Percentiles rank a stretch among this genome's conserved stretches.
Evolutionary conservation across 92 coral and sea anemone genomes (phyloP).

Genomic region (Zoanthus sansibaricus): DNA sequence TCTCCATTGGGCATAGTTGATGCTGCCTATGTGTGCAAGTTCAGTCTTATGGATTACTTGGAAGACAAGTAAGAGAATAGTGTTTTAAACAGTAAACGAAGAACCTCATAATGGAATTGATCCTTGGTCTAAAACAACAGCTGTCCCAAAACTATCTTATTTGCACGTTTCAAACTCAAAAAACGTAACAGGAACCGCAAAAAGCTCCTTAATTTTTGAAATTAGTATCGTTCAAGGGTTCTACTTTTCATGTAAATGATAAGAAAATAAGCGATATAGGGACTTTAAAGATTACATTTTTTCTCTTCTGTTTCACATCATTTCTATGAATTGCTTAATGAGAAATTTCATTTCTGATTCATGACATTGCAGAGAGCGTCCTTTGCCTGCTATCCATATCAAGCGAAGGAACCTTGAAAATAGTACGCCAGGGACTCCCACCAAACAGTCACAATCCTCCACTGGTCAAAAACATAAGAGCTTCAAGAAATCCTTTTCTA

Average conservation of each 20-base stretch:
- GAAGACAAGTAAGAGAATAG: conserved; percentile 93
- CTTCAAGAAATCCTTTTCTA: conserved; percentile 86
- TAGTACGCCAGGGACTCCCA: conserved; percentile 62
- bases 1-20: too few relatives aligned
- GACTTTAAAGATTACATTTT: too few relatives aligned
- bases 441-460: conserved; percentile 74
- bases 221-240: too few relatives aligned
- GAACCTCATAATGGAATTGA: too few relatives aligned
- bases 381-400: conserved; percentile 85
- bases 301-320: neutral
- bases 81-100: too few relatives aligned
- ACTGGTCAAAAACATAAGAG: conserved; percentile 82
- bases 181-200: too few relatives aligned
- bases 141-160: too few relatives aligned
- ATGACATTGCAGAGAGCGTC: conserved; percentile 73
- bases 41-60: conserved; percentile 95
- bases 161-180: too few relatives aligned
- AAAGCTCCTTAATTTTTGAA: too few relatives aligned
- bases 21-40: conserved; percentile 82
- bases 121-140: too few relatives aligned
- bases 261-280: too few relatives aligned
- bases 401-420: conserved; percentile 62
- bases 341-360: neutral
- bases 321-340: neutral
- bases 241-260: too few relatives aligned